These are phyloP conservation scores for Saccopteryx leptura DNA, from an alignment of 2,113 vertebrate species.

Conservation along the genomic window DNA sequence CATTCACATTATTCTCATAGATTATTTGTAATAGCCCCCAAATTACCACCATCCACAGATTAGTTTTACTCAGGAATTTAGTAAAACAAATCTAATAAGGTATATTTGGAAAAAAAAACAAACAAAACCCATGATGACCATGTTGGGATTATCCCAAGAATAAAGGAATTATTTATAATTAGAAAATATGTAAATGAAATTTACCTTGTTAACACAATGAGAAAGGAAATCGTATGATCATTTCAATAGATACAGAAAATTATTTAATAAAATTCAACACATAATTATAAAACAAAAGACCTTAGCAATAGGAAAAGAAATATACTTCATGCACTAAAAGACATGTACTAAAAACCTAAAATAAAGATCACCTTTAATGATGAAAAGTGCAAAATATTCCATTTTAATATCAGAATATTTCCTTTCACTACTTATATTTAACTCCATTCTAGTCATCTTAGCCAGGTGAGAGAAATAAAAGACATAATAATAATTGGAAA, in stretches of 20 bases:
- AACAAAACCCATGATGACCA: too few relatives aligned
- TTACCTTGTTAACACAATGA: neutral
- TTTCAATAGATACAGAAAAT: neutral
- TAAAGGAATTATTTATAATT: neutral
- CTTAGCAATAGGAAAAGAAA: neutral
- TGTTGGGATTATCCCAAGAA: neutral
- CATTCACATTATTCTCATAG: neutral
- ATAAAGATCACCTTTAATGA: neutral
- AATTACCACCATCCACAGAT: neutral
- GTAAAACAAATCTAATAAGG: neutral
- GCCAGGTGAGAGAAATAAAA: neutral
- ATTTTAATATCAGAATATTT: neutral
- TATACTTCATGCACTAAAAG: neutral
- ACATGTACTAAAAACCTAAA: neutral
- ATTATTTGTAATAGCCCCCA: neutral
- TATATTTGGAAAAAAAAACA: neutral
- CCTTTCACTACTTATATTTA: neutral
- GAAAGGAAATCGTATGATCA: neutral
- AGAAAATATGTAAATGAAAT: neutral
- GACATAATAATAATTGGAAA: neutral
- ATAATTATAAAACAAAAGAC: neutral
- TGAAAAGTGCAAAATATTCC: neutral
- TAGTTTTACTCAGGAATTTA: neutral
- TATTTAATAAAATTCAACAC: neutral
- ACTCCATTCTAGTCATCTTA: neutral